phyloP scores from a whole-genome alignment of 2,797 vertebrate genomes.

The Kryptolebias ocellatus region DNA sequence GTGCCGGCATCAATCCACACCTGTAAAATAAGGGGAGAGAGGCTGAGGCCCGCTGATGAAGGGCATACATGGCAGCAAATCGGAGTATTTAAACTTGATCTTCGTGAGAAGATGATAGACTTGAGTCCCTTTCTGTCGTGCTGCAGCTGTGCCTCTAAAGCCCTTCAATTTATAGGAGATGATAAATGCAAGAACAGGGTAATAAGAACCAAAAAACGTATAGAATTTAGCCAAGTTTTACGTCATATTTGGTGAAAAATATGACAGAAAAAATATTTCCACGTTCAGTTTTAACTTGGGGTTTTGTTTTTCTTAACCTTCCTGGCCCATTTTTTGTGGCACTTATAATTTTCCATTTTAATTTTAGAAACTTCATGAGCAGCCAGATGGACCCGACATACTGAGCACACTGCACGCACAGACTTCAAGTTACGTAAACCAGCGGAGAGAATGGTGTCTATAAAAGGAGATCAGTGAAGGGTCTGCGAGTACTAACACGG shows the following conservation, averaged over 20 bases:
- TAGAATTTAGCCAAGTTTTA: no score
- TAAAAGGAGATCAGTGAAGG: neutral
- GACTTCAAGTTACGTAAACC: neutral
- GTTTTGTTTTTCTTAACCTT: neutral
- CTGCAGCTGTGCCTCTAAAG: neutral
- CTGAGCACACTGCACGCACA: neutral
- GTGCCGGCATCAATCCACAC: conserved; percentile 99
- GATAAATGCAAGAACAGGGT: neutral
- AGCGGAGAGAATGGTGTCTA: neutral
- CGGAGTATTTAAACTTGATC: neutral
- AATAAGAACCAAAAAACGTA: no score
- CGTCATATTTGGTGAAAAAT: no score
- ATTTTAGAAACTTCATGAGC: neutral
- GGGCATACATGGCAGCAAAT: neutral
- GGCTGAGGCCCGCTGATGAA: conserved; percentile 62
- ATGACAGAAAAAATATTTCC: neutral
- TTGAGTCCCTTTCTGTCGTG: no score
- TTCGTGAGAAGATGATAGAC: no score
- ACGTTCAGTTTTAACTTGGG: neutral
- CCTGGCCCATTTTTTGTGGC: neutral
- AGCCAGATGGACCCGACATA: neutral
- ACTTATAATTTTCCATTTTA: neutral
- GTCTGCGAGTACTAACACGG: neutral
- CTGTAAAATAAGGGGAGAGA: conserved; percentile 67
- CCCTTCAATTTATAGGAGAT: neutral